Evolutionary conservation across 2,113 vertebrate genomes (phyloP).

Genomic region (Equus przewalskii): DNA sequence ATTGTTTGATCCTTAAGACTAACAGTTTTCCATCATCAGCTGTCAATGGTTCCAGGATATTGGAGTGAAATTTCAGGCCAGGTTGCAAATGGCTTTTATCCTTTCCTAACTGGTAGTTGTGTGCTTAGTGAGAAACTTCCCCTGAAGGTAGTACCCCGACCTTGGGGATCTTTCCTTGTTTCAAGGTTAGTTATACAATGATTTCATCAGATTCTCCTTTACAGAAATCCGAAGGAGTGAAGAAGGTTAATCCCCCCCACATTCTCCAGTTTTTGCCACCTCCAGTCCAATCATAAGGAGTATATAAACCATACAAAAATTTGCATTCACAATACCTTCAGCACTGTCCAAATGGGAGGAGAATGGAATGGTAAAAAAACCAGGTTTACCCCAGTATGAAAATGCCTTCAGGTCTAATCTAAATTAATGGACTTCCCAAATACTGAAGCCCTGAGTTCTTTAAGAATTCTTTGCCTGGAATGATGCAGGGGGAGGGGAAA

Average conservation of each 20-base stretch:
- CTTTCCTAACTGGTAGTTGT: background rate
- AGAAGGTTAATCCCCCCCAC: accelerated
- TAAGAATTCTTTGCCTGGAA: background rate
- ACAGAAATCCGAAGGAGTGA: background rate
- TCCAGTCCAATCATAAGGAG: background rate
- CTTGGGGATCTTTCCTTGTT: background rate
- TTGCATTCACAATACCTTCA: background rate
- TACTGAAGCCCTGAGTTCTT: background rate
- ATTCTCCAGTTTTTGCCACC: background rate
- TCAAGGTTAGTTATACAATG: background rate
- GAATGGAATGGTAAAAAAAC: background rate
- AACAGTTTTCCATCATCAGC: background rate
- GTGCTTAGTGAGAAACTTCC: background rate
- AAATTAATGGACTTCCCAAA: background rate
- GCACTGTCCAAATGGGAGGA: background rate
- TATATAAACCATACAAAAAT: background rate
- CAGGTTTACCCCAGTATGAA: background rate
- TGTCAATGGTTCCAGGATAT: background rate
- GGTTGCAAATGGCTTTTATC: background rate
- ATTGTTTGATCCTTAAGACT: background rate
- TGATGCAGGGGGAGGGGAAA: background rate
- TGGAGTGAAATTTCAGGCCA: background rate
- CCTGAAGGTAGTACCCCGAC: background rate
- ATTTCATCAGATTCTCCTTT: background rate
- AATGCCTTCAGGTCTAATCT: background rate